Evolutionary conservation across 2,888 invertebrate species (phyloP).

Genomic region (Hirtodrosophila alboralis): DNA sequence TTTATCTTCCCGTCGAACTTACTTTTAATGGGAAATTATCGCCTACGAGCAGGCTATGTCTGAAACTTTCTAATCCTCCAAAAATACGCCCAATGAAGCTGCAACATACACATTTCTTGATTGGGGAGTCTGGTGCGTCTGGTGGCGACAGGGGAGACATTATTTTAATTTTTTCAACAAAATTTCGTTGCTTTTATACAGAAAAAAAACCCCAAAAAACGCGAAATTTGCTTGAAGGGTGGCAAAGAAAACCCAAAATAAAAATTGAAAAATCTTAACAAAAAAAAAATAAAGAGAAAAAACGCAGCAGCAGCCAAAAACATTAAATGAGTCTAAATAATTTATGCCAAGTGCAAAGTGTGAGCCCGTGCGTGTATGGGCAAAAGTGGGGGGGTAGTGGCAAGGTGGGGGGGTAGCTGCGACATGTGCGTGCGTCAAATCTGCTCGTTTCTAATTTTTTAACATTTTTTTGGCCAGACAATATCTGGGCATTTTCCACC

Average conservation of each 20-base stretch:
- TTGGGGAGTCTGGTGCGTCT: slow-evolving; percentile 61
- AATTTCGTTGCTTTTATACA: slow-evolving; percentile 55
- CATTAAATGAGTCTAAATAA: slow-evolving; percentile 79
- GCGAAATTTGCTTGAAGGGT: slow-evolving; percentile 58
- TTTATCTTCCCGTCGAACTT: neutral
- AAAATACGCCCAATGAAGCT: slow-evolving; percentile 23
- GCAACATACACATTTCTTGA: slow-evolving; percentile 5
- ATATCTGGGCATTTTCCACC: slow-evolving; percentile 53
- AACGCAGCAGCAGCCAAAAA: slow-evolving; percentile 35
- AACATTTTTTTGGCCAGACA: slow-evolving; percentile 56
- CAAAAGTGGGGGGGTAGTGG: neutral
- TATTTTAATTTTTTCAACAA: slow-evolving; percentile 77
- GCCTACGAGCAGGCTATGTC: slow-evolving; percentile 16
- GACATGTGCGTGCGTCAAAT: slow-evolving; percentile 72
- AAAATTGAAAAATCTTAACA: slow-evolving; percentile 75
- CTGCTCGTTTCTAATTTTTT: slow-evolving; percentile 70
- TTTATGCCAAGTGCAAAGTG: slow-evolving; percentile 64
- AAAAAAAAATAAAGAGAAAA: slow-evolving; percentile 31
- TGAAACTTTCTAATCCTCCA: slow-evolving; percentile 15
- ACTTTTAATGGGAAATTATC: slow-evolving; percentile 46
- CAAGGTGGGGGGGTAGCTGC: slow-evolving; percentile 14
- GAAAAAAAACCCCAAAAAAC: slow-evolving; percentile 60
- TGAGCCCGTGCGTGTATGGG: slow-evolving; percentile 30
- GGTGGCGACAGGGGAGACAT: slow-evolving; percentile 83
- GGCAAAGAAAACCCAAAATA: slow-evolving; percentile 49